Base-by-base conservation (phyloP, 1,140 invertebrate genomes). In the Diabrotica undecimpunctata region DNA sequence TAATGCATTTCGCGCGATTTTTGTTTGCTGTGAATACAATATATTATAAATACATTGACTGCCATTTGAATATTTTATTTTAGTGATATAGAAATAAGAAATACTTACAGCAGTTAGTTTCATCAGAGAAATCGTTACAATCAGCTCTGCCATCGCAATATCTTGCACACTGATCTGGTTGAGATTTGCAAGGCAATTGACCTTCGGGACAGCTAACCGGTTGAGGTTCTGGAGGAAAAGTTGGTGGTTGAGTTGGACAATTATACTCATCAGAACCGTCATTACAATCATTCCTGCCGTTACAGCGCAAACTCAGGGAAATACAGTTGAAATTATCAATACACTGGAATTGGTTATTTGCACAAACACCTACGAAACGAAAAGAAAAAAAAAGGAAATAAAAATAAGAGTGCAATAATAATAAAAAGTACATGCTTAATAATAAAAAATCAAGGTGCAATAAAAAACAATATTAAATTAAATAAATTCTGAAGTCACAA, bases 271-370 rank as follows among this genome's bases (percentile, higher is more conserved):
- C 93, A 54, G 89, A 89, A 35, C 82, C 82, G 75, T 95, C 93
- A 2, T 74, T 74, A 74, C 93, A 95, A 63, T 93, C 85, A 9
- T 65, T 64, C 50, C 78, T 75, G n/a, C 87, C 84, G 75, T 96
- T 86, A 80, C 94, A 96, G 63, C 85, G 81, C 58, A 81, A 79
- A 53, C 76, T 77, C 50, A 79, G 76, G 0, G 82, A 76, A 62
- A 96, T 86, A 74, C 94, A 96, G 73, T 88, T 82, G n/a, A 90
- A 86, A 14, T 62, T 62, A 53, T 81, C 79, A 41, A 37, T 39
- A 64, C 96, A 98, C 0, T 91, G 93, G 6, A 94, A 94, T 80
- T 98, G 87, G 70, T 92, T 81, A 12, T 83, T 74, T 55, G 81
- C 80, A 76, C 95, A 97, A 54, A 13, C 8, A 11, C 82, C 78